Conservation (phyloP, 2,888 invertebrate genomes). For the Lamellibrachia columna region DNA sequence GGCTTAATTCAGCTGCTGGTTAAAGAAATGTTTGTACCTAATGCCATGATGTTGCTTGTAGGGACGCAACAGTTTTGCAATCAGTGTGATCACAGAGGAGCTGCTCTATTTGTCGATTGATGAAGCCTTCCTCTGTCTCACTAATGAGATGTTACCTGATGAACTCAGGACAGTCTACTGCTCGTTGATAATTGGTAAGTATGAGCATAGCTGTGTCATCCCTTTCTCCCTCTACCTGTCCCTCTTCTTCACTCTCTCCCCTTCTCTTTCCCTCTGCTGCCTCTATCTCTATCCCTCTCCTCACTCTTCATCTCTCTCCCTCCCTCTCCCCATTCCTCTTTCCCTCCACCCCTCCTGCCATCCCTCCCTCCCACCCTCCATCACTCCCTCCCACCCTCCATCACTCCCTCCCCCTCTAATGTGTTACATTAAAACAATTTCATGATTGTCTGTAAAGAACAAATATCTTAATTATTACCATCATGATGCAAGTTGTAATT, state of each 20-base stretch:
- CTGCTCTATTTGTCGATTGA: slow-evolving; percentile 63
- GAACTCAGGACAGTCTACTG: slow-evolving; percentile 62
- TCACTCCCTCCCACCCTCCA: no score
- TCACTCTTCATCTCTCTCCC: not conserved
- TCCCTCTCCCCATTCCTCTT: not conserved
- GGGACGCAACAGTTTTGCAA: slow-evolving; percentile 62
- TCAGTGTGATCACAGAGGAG: slow-evolving; percentile 60
- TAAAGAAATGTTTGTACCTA: not conserved
- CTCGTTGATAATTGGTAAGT: slow-evolving; percentile 62
- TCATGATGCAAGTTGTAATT: not conserved
- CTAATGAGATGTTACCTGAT: slow-evolving; percentile 57
- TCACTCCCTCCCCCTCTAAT: no score
- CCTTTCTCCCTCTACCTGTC: not conserved
- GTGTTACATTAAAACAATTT: no score
- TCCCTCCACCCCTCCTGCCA: not conserved
- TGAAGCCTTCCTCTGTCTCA: slow-evolving; percentile 60
- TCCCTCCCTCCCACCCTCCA: not conserved
- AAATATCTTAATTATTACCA: not conserved
- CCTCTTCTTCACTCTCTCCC: not conserved
- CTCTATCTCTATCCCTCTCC: not conserved
- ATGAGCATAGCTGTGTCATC: not conserved
- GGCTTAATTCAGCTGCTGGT: not conserved
- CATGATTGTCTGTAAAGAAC: not conserved
- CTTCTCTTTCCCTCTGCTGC: not conserved
- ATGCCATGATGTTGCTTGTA: slow-evolving; percentile 35